These are phyloP conservation scores for Eustalomyia histrio DNA, from an alignment of 2,888 invertebrate genomes.

Conservation along the genomic window DNA sequence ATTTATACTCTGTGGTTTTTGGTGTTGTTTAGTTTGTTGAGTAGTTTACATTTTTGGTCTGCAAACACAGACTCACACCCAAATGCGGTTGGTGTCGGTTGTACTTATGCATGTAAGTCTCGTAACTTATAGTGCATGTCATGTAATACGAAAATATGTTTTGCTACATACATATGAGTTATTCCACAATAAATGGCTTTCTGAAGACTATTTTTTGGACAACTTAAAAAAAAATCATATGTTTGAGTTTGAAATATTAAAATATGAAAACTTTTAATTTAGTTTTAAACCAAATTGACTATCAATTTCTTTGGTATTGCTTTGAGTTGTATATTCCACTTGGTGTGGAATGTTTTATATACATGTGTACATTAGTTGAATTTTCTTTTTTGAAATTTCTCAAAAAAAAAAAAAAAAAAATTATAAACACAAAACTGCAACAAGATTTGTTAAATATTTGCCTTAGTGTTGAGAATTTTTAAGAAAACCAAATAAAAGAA, in stretches of 20 bases:
- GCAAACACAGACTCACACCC: not conserved
- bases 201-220: no score
- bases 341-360: no score
- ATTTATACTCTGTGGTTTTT: slow-evolving; percentile 43
- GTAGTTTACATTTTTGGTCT: slow-evolving; percentile 52
- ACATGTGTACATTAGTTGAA: not conserved
- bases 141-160: slow-evolving; percentile 53
- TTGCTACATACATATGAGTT: not conserved
- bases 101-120: slow-evolving; percentile 53
- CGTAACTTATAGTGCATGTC: slow-evolving; percentile 50
- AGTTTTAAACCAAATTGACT: no score
- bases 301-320: no score
- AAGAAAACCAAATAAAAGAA: not conserved
- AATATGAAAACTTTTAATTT: no score
- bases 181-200: no score
- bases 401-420: not conserved
- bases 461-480: slow-evolving; percentile 16
- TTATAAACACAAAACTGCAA: slow-evolving; percentile 1
- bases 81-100: slow-evolving; percentile 4
- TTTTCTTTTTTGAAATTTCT: not conserved
- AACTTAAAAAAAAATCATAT: no score
- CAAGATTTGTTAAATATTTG: slow-evolving; percentile 51
- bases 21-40: slow-evolving; percentile 31
- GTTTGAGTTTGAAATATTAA: no score
- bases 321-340: no score